Base-by-base conservation (phyloP, 2,888 invertebrate genomes). In the Homarus gammarus region DNA sequence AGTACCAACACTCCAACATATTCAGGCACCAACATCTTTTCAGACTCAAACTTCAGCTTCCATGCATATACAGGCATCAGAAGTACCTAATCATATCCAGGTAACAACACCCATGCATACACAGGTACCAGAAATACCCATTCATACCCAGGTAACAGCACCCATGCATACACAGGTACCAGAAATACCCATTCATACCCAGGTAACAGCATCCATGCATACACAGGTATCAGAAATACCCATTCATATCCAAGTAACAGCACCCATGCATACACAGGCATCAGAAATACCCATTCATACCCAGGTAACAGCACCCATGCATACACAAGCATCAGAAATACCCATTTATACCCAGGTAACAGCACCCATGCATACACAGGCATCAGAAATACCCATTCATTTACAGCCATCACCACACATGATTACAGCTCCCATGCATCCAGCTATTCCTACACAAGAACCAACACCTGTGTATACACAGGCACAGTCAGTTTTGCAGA, bases 21-120 rank as follows among this genome's bases (percentile, higher is more conserved):
- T 56, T 12, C 64, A 75, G 27, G 75, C 15, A 75, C 44, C 75
- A 27, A 8, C 27, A n/a, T 27, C 75, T 75, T 44, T 75, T 18
- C 75, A 75, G 40, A 27, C 40, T 5, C 75, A 75, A n/a, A 27
- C 73, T 36, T n/a, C 75, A 75, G 6, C 38, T 44, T 44, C 75
- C 40, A 27, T 75, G 44, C 36, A 70, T 33, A 70, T 27, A 5
- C 27, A 64, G 64, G 31, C 31, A 27, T 27, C 64, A 64, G 27
- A 5, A 12, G 3, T 56, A 64, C 64, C 64, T 64, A 64, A 22
- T 49, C 44, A 0, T 12, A 49, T 12, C 44, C 44, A 49, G 44
- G 44, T 12, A 49, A 10, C 44, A 49, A 44, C 6, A 49, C 44
- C 12, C 27, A 5, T 27, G 5, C 5, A n/a, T 8, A 64, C 27